Evolutionary conservation across 2,888 invertebrate species (phyloP).

Genomic region (Azorinus chamasolen): DNA sequence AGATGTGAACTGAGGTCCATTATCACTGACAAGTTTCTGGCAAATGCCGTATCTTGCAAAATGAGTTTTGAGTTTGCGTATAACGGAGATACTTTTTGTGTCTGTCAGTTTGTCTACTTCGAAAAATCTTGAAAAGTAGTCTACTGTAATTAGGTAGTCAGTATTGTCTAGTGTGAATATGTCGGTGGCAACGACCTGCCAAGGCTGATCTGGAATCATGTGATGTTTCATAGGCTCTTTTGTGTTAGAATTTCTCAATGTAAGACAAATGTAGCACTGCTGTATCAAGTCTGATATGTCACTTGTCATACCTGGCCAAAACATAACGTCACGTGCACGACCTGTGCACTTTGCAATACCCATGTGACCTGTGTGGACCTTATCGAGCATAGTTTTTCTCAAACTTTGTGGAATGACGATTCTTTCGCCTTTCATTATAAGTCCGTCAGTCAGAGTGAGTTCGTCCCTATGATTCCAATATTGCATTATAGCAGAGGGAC

Average conservation of each 20-base stretch:
- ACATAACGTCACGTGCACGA: constrained; percentile 39
- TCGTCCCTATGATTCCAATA: too few species aligned
- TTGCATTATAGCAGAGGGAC: too few species aligned
- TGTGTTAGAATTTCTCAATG: constrained; percentile 44
- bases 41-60: constrained; percentile 59
- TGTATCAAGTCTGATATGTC: constrained; percentile 23
- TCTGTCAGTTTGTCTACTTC: constrained; percentile 47
- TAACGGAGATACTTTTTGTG: constrained; percentile 43
- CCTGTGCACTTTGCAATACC: constrained; percentile 40
- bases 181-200: constrained; percentile 56
- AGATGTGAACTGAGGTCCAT: constrained; percentile 47
- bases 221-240: constrained; percentile 44
- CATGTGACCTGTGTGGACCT: constrained; percentile 34
- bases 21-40: constrained; percentile 43
- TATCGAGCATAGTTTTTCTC: too few species aligned
- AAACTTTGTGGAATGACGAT: too few species aligned
- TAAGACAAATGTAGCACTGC: constrained; percentile 40
- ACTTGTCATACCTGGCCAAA: constrained; percentile 39
- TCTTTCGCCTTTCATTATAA: too few species aligned
- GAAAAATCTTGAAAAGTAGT: constrained; percentile 52
- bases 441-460: too few species aligned
- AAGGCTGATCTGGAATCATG: constrained; percentile 46
- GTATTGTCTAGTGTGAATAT: constrained; percentile 43
- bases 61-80: constrained; percentile 32
- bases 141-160: constrained; percentile 50